A percentile compares a stretch with the other conserved stretches of the same genome.
These are phyloP conservation scores for Mylabris phalerata DNA, from an alignment of 1,140 invertebrate species.

Conservation along the genomic window DNA sequence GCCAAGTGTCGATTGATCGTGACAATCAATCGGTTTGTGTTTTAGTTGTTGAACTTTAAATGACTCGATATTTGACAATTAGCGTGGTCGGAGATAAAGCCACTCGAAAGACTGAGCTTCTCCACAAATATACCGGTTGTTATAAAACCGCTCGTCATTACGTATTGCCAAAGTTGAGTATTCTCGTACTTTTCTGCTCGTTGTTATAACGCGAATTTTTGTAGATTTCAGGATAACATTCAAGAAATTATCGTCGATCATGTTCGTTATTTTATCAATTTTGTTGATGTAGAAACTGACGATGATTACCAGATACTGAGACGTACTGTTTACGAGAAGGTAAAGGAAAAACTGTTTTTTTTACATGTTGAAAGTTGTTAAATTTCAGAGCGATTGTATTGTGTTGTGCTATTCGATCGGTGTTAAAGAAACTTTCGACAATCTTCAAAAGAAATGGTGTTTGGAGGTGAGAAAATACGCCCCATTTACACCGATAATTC, in stretches of 20 bases:
- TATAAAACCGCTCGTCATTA: not conserved
- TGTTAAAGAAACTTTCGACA: slow-evolving; percentile 14
- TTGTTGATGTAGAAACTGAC: slow-evolving; percentile 6
- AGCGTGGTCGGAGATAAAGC: slow-evolving; percentile 8
- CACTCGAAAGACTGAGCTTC: slow-evolving; percentile 12
- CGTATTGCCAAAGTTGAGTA: not conserved
- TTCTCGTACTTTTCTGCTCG: not conserved
- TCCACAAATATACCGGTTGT: slow-evolving; percentile 10
- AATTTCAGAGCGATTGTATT: slow-evolving; percentile 20
- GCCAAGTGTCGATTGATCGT: too few species aligned
- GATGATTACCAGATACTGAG: slow-evolving; percentile 9
- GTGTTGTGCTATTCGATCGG: slow-evolving; percentile 23
- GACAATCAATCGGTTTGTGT: too few species aligned
- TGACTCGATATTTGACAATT: slow-evolving; percentile 13
- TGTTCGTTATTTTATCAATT: slow-evolving; percentile 2
- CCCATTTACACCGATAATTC: slow-evolving; percentile 18
- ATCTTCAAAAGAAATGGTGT: slow-evolving; percentile 22
- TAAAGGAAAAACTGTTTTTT: not conserved
- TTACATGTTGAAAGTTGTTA: not conserved
- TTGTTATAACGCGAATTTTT: not conserved
- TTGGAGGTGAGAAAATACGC: slow-evolving; percentile 22
- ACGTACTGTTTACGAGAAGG: slow-evolving; percentile 5
- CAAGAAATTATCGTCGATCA: slow-evolving; percentile 10
- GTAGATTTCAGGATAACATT: slow-evolving; percentile 13
- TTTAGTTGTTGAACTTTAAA: not conserved